Base-by-base conservation (phyloP, 2,113 vertebrate species). In the Heliornis fulica region DNA sequence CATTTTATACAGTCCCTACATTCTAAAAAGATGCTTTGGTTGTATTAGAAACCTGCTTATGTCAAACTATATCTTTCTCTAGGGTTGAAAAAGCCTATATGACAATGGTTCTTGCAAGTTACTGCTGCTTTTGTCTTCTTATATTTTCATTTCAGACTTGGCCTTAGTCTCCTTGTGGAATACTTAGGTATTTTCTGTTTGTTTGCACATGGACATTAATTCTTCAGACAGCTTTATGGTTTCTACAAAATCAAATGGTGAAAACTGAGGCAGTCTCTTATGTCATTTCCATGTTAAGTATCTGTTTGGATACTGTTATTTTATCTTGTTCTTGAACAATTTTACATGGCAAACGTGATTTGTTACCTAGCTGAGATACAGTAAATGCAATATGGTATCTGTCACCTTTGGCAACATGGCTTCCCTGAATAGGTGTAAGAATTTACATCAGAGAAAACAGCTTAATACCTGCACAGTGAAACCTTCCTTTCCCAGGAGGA, bases 241-340 rank as follows among this genome's bases (percentile, higher is more conserved):
- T 94, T 96, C 91, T 86, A 11, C 70, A 86, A 75, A 96, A 95
- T 92, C 56, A 86, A 90, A 88, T 69, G 66, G 65, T 93, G 78
- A 66, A 90, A 72, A 92, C 10, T 77, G 88, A 92, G 93, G 69
- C 56, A 60, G 34, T 63, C 46, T 84, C 68, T 93, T 92, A 80
- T 96, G 91, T 64, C 60, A 66, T 93, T 96, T 95, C 60, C 76
- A 83, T 88, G 87, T 91, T 94, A 92, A 93, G 89, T 84, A 90
- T 93, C 85, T 89, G 51, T 91, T 91, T 89, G 83, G 72, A 70
- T 92, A 60, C 71, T 93, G 87, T 29, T 96, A 69, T 59, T 94
- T 96, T 96, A 90, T 96, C 89, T 89, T 90, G 50, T 53, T 95
- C 41, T 85, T 92, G 85, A 95, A 63, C 65, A 94, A 74, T 72